A percentile compares a stretch with the other conserved stretches of the same genome.
Evolutionary conservation across 2,797 vertebrate species (phyloP).

Genomic region (Manis javanica): DNA sequence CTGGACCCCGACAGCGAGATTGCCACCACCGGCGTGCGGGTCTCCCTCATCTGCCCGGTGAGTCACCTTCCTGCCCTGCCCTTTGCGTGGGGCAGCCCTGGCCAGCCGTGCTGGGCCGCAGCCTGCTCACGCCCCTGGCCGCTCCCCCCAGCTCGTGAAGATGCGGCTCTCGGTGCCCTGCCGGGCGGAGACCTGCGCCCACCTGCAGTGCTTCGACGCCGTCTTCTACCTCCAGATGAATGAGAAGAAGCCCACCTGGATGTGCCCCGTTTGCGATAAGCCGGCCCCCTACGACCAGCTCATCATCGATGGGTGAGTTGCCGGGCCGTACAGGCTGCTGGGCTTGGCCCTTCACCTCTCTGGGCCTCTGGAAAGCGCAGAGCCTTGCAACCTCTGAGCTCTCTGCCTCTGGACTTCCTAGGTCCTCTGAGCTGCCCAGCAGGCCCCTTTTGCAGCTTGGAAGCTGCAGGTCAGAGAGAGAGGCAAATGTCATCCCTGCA

Average conservation of each 20-base stretch:
- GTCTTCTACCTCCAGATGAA: conserved; percentile 99
- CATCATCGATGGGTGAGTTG: conserved; percentile 95
- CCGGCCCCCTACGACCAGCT: conserved; percentile 97
- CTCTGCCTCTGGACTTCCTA: too few species aligned
- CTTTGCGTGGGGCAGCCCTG: rapidly evolving
- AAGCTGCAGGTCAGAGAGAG: background rate
- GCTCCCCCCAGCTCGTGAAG: conserved; percentile 93
- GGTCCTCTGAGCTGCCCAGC: background rate
- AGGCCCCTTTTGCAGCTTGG: background rate
- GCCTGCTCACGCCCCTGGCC: background rate
- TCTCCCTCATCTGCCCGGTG: conserved; percentile 99
- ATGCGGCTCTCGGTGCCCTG: conserved; percentile 98
- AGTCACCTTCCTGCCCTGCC: conserved; percentile 73
- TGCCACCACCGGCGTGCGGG: conserved; percentile 96
- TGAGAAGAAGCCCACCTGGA: conserved; percentile 99
- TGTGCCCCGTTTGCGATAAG: conserved; percentile 98
- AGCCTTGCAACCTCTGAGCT: too few species aligned
- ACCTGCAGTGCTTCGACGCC: conserved; percentile 98
- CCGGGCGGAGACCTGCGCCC: conserved; percentile 96
- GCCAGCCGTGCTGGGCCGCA: rapidly evolving
- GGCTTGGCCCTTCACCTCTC: background rate
- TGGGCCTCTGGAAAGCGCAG: background rate
- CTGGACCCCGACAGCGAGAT: conserved; percentile 99
- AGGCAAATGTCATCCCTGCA: rapidly evolving
- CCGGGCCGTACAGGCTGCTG: background rate